phyloP scores from a whole-genome alignment of 2,113 vertebrate genomes.

The Nettapus auritus region DNA sequence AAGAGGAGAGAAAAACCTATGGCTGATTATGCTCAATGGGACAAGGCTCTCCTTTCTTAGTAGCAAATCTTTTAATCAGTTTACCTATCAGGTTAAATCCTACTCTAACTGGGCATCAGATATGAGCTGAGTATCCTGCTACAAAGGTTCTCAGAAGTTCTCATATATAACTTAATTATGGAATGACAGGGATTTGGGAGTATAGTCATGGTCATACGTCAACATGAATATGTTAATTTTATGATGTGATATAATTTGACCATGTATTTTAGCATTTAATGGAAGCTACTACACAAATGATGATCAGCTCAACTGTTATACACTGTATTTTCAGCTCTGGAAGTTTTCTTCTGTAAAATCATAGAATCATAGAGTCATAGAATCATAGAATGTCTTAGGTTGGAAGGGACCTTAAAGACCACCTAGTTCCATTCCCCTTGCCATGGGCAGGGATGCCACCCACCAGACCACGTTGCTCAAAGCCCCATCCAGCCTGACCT shows the following conservation, averaged over 20 bases:
- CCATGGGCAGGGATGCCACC: no score
- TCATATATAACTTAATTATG: not conserved
- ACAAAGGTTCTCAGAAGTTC: not conserved
- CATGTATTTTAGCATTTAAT: not conserved
- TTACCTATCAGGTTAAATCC: not conserved
- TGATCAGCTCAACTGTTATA: not conserved
- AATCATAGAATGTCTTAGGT: no score
- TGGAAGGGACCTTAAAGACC: no score
- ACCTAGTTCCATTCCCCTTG: no score
- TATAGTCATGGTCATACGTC: accelerated
- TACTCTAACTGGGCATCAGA: not conserved
- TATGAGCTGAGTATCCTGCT: not conserved
- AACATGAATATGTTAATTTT: not conserved
- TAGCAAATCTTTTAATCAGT: not conserved
- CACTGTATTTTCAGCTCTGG: not conserved
- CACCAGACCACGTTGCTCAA: no score
- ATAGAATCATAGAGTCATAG: no score
- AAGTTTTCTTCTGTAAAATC: not conserved
- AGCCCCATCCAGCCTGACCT: no score
- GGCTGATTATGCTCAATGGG: not conserved
- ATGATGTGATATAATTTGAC: not conserved
- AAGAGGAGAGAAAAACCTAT: not conserved
- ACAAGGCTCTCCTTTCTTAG: not conserved
- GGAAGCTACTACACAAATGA: not conserved
- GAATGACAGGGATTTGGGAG: not conserved